These are phyloP conservation scores for Drosophila repleta DNA, from an alignment of 1,140 invertebrate species.

Conservation along the genomic window DNA sequence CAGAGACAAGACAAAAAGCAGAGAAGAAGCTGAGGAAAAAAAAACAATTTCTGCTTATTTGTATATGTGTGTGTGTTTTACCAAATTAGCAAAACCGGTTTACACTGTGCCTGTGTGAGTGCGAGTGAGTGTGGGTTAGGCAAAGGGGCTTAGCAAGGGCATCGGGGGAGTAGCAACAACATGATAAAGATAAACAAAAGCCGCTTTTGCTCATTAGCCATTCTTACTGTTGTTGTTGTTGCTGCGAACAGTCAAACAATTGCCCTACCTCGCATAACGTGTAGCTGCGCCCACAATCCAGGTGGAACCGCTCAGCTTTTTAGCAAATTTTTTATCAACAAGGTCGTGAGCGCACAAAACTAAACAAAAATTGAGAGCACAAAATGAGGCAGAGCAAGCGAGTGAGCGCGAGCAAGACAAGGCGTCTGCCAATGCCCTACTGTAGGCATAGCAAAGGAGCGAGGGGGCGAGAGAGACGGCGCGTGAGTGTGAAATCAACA, in stretches of 20 bases:
- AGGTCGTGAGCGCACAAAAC: conserved; percentile 5
- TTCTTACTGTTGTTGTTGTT: too few relatives aligned
- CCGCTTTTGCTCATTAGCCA: conserved; percentile 64
- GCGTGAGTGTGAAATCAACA: conserved; percentile 9
- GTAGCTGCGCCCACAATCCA: too few relatives aligned
- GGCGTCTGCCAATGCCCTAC: too few relatives aligned
- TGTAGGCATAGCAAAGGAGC: too few relatives aligned
- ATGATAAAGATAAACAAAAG: conserved; percentile 72
- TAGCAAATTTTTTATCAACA: conserved; percentile 16
- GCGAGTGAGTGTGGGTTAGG: conserved; percentile 26
- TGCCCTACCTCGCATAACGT: conserved; percentile 29
- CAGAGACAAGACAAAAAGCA: too few relatives aligned
- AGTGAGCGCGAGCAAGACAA: background rate
- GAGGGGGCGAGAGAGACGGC: too few relatives aligned
- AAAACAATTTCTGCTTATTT: background rate
- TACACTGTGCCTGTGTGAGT: too few relatives aligned
- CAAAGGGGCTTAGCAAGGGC: conserved; percentile 19
- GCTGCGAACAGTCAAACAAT: conserved; percentile 46
- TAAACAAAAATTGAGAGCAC: too few relatives aligned
- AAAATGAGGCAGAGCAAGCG: background rate
- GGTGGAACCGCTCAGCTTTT: background rate
- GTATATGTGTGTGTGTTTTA: conserved; percentile 39
- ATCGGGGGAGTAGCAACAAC: background rate
- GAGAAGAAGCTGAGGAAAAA: too few relatives aligned
- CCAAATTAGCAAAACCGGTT: conserved; percentile 77